Percentiles rank a stretch among this genome's conserved stretches.
phyloP scores from a whole-genome alignment of 2,113 vertebrate species.

The Hippocampus comes region DNA sequence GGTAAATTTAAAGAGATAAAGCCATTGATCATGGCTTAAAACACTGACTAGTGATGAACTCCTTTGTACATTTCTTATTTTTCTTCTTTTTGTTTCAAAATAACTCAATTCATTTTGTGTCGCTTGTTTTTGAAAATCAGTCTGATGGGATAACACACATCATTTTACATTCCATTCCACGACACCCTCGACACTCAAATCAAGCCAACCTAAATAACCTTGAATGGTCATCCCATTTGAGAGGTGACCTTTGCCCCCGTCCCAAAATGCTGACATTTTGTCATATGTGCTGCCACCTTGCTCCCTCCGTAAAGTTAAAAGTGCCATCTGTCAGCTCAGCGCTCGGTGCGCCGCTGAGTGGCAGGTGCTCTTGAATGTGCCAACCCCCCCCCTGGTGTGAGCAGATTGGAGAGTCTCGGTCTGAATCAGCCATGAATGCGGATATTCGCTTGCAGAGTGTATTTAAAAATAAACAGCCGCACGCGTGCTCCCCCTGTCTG shows the following conservation, averaged over 20 bases:
- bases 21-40: not conserved
- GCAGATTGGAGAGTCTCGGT: conserved; percentile 8
- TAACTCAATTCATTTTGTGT: not conserved
- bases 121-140: too few relatives aligned
- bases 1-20: not conserved
- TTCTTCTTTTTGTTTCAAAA: not conserved
- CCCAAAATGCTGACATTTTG: conserved; percentile 20
- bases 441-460: not conserved
- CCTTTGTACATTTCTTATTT: not conserved
- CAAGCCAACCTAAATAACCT: not conserved
- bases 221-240: conserved; percentile 27
- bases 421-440: not conserved
- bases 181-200: not conserved
- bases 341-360: conserved; percentile 19
- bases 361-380: conserved; percentile 37
- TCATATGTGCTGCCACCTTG: conserved; percentile 29
- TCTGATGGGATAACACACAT: not conserved
- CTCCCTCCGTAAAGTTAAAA: conserved; percentile 29
- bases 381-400: conserved; percentile 17
- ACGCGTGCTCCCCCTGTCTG: not conserved
- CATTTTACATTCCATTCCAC: not conserved
- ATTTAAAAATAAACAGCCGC: conserved; percentile 13
- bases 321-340: conserved; percentile 37
- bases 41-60: not conserved
- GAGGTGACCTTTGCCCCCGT: conserved; percentile 20